Evolutionary conservation across 1,140 invertebrate species (phyloP).

Genomic region (Metopolophium dirhodum): DNA sequence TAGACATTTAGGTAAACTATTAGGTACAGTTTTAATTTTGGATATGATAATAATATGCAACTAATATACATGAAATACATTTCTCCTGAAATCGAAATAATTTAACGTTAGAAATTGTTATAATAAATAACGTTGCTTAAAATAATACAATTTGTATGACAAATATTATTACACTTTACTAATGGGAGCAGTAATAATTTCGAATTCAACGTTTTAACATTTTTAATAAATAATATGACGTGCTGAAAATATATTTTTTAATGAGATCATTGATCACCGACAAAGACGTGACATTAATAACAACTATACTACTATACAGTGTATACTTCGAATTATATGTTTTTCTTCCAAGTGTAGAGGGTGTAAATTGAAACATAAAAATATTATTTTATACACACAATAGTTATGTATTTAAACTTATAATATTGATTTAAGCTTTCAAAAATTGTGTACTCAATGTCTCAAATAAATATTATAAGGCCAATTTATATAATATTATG

Average conservation of each 20-base stretch:
- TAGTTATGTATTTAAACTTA: not conserved
- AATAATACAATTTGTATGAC: not conserved
- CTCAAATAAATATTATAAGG: not conserved
- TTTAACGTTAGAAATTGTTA: too few relatives aligned
- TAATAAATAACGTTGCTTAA: not conserved
- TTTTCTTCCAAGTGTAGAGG: not conserved
- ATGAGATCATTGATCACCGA: not conserved
- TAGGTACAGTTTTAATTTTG: not conserved
- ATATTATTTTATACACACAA: not conserved
- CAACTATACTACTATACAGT: too few relatives aligned
- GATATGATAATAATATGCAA: too few relatives aligned
- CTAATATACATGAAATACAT: too few relatives aligned
- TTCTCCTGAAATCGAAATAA: too few relatives aligned
- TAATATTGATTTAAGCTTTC: not conserved
- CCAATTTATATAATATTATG: not conserved
- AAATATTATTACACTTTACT: not conserved
- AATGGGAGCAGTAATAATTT: not conserved
- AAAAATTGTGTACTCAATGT: not conserved
- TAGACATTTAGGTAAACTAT: not conserved
- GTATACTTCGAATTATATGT: not conserved
- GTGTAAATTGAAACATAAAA: not conserved
- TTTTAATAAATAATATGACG: not conserved
- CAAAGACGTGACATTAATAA: too few relatives aligned
- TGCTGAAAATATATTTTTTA: not conserved
- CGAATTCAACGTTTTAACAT: not conserved